These are phyloP conservation scores for Calycopis cecrops DNA, from an alignment of 1,140 invertebrate genomes.

Conservation along the genomic window DNA sequence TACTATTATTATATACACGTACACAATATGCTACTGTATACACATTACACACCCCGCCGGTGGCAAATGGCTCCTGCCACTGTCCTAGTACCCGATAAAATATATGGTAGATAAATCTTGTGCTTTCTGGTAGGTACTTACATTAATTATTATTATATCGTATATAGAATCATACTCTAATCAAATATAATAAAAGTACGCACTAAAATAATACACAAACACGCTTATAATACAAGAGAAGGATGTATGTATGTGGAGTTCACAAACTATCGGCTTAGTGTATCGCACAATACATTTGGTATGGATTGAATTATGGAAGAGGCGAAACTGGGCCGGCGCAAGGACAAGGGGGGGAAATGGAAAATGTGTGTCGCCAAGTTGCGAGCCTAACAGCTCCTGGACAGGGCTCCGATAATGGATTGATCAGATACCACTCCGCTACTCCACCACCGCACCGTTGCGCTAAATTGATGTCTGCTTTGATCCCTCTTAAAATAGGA, in stretches of 20 bases:
- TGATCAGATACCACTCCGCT: conserved; percentile 58
- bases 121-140: not conserved
- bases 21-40: too few species aligned
- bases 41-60: too few species aligned
- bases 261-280: conserved; percentile 5
- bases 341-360: conserved; percentile 61
- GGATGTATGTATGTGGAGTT: conserved; percentile 10
- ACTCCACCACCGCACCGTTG: conserved; percentile 17
- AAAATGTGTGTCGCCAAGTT: conserved; percentile 67
- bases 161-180: too few species aligned
- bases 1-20: too few species aligned
- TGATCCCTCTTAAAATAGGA: conserved; percentile 7
- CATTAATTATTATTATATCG: too few species aligned
- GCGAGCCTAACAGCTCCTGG: conserved; percentile 54
- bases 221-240: too few species aligned
- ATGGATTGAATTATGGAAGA: conserved; percentile 64
- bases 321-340: conserved; percentile 47
- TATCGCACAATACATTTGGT: conserved; percentile 49
- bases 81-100: too few species aligned
- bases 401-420: conserved; percentile 57
- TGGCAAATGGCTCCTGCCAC: too few species aligned
- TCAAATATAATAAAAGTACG: too few species aligned
- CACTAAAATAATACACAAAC: too few species aligned
- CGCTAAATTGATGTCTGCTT: conserved; percentile 27
- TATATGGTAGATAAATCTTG: too few species aligned